A percentile compares a stretch with the other conserved stretches of the same genome.
These are phyloP conservation scores for Agrochola macilenta DNA, from an alignment of 2,888 invertebrate species.

Conservation along the genomic window DNA sequence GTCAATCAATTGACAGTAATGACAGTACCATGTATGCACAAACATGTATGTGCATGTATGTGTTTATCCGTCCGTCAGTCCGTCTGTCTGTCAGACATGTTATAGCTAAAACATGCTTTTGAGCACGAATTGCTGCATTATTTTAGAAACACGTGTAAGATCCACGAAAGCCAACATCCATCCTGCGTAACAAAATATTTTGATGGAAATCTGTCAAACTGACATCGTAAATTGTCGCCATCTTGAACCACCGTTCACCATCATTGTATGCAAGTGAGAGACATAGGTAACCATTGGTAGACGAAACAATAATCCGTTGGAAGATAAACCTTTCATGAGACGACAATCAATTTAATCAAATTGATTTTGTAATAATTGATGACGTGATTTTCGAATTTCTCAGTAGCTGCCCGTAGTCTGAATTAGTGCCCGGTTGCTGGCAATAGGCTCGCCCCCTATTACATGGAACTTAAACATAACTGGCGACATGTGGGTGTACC, in stretches of 20 bases:
- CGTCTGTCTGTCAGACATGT: background rate
- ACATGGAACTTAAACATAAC: too few relatives aligned
- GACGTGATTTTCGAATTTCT: background rate
- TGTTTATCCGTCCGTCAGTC: too few relatives aligned
- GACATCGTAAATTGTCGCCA: slow-evolving; percentile 13
- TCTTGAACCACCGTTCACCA: background rate
- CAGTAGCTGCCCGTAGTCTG: too few relatives aligned
- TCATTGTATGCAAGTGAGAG: slow-evolving; percentile 16
- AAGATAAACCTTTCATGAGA: background rate
- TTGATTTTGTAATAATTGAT: background rate
- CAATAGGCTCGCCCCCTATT: too few relatives aligned
- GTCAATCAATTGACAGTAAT: too few relatives aligned
- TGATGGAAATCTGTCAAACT: slow-evolving; percentile 31
- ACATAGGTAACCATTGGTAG: background rate
- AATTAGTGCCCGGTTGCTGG: too few relatives aligned
- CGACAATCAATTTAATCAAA: background rate
- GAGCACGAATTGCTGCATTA: slow-evolving; percentile 2
- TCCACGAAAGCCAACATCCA: slow-evolving; percentile 5
- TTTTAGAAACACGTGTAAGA: background rate
- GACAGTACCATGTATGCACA: too few relatives aligned
- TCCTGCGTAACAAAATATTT: slow-evolving; percentile 47
- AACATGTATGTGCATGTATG: too few relatives aligned
- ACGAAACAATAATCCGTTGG: slow-evolving; percentile 7
- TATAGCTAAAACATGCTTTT: background rate
- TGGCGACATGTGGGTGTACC: too few relatives aligned